phyloP scores from a whole-genome alignment of 2,888 invertebrate genomes.

The Habroteleia sp. region DNA sequence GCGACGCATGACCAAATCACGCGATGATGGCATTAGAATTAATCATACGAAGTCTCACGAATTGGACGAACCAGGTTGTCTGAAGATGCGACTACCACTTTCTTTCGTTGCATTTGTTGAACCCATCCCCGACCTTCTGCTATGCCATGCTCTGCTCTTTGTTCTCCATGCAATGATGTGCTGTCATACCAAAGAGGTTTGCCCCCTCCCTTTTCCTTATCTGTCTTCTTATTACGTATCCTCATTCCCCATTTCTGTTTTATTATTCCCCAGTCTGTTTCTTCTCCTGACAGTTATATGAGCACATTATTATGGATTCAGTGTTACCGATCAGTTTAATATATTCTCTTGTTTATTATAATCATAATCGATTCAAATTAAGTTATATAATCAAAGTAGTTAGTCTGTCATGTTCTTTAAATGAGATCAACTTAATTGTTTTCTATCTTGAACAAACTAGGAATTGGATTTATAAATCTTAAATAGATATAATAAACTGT shows the following conservation, averaged over 20 bases:
- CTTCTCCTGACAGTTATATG: slow-evolving; percentile 54
- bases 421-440: too few species aligned
- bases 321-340: slow-evolving; percentile 17
- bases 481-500: too few species aligned
- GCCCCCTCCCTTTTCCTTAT: slow-evolving; percentile 67
- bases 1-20: background rate
- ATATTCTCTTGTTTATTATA: too few species aligned
- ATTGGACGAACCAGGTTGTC: slow-evolving; percentile 42
- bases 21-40: background rate
- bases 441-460: too few species aligned
- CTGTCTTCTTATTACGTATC: slow-evolving; percentile 60
- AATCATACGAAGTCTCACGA: background rate
- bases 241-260: slow-evolving; percentile 27
- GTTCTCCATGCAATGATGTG: slow-evolving; percentile 80
- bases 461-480: too few species aligned
- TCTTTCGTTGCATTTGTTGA: slow-evolving; percentile 70
- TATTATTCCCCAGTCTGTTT: slow-evolving; percentile 38
- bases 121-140: slow-evolving; percentile 77
- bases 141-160: slow-evolving; percentile 79
- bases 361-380: too few species aligned
- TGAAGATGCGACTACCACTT: slow-evolving; percentile 54
- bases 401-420: too few species aligned
- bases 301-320: slow-evolving; percentile 61
- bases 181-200: slow-evolving; percentile 80
- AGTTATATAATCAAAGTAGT: too few species aligned